Evolutionary conservation across 2,797 vertebrate genomes (phyloP).

Genomic region (Phoeniculus purpureus): DNA sequence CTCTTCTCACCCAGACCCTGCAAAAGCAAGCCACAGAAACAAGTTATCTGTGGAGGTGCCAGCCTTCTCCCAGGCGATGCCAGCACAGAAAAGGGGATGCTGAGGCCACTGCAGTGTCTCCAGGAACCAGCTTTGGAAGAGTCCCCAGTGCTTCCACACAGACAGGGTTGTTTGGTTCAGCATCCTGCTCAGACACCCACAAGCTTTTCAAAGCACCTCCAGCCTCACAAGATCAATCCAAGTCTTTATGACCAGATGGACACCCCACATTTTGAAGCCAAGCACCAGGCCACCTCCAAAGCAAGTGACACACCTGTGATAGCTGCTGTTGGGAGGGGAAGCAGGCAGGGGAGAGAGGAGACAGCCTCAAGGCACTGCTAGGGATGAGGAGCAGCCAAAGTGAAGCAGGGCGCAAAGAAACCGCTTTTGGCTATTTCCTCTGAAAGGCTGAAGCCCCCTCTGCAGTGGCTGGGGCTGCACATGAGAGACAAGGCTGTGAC

Average conservation of each 20-base stretch:
- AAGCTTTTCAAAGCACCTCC: not conserved
- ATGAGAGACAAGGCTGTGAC: accelerated
- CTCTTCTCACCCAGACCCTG: not conserved
- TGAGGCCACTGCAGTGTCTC: accelerated
- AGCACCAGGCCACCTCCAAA: not conserved
- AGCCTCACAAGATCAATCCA: accelerated
- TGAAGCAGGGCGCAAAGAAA: not conserved
- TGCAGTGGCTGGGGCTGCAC: not conserved
- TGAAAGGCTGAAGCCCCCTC: not conserved
- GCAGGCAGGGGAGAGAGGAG: not conserved
- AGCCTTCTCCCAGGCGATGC: not conserved
- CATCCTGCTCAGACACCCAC: not conserved
- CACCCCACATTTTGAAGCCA: not conserved
- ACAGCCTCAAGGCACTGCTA: not conserved
- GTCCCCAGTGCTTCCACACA: accelerated
- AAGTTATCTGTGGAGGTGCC: not conserved
- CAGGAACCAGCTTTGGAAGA: accelerated
- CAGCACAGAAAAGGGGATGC: not conserved
- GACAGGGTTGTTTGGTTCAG: accelerated
- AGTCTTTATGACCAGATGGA: not conserved
- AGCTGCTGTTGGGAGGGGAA: accelerated
- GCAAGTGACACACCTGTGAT: accelerated
- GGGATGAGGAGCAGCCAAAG: not conserved
- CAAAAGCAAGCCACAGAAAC: not conserved
- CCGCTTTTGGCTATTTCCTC: not conserved